Evolutionary conservation across 2,113 vertebrate genomes (phyloP).

Genomic region (Brachirus orientalis): DNA sequence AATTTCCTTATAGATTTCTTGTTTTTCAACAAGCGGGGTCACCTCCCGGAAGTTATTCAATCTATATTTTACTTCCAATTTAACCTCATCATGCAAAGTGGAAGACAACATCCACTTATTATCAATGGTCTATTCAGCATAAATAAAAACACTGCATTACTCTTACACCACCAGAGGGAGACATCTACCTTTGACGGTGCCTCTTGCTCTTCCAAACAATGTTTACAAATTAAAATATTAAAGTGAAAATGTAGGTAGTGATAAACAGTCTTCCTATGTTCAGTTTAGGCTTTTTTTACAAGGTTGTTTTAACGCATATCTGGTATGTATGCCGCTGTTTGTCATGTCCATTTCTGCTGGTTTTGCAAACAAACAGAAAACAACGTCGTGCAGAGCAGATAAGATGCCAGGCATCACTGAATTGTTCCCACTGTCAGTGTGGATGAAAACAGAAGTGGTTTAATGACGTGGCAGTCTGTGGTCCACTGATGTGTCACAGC

Average conservation of each 20-base stretch:
- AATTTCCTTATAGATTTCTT: no score
- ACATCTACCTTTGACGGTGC: not conserved
- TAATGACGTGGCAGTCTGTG: conserved; percentile 33
- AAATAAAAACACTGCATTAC: not conserved
- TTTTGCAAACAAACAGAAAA: not conserved
- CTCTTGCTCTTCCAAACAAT: no score
- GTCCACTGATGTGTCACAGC: conserved; percentile 41
- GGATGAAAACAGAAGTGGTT: conserved; percentile 45
- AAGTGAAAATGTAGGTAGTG: not conserved
- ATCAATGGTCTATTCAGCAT: not conserved
- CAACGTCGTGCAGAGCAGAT: conserved; percentile 19
- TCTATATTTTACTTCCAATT: no score
- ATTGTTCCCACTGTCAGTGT: conserved; percentile 39
- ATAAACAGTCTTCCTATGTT: not conserved
- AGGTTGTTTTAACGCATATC: not conserved
- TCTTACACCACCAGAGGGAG: conserved; percentile 44
- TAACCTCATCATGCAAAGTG: no score
- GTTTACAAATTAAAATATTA: not conserved
- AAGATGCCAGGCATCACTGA: conserved; percentile 24
- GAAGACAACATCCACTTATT: no score
- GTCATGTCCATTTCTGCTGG: no score
- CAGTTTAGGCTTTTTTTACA: not conserved
- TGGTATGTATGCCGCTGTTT: not conserved
- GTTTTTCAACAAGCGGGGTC: no score
- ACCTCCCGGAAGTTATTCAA: no score